These are phyloP conservation scores for Poecilia gillii DNA, from an alignment of 2,797 vertebrate genomes.

Conservation along the genomic window DNA sequence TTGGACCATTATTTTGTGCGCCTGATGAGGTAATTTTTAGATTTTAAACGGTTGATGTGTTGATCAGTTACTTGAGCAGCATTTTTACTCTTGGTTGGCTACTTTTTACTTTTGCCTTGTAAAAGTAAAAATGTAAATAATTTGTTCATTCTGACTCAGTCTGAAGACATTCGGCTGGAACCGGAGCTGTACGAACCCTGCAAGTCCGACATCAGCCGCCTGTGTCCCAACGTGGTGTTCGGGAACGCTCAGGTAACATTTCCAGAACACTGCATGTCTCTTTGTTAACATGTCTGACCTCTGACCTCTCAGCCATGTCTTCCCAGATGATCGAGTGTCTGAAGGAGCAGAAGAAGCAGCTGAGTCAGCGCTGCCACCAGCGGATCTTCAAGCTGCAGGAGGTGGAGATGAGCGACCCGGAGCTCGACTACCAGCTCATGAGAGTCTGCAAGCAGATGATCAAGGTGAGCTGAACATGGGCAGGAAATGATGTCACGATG, in stretches of 20 bases:
- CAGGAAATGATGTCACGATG: neutral
- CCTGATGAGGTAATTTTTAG: no score
- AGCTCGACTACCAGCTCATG: slow-evolving; percentile 96
- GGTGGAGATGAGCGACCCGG: slow-evolving; percentile 95
- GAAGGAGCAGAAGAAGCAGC: slow-evolving; percentile 93
- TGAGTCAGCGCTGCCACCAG: slow-evolving; percentile 90
- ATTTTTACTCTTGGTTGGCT: no score
- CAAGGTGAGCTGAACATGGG: slow-evolving; percentile 79
- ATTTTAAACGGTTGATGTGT: no score
- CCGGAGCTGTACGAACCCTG: slow-evolving; percentile 93
- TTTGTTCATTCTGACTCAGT: slow-evolving; percentile 56
- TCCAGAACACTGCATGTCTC: no score
- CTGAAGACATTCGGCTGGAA: slow-evolving; percentile 93
- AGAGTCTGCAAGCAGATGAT: slow-evolving; percentile 99
- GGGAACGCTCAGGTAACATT: slow-evolving; percentile 92
- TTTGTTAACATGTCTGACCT: neutral
- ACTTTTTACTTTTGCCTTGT: no score
- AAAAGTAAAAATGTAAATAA: neutral
- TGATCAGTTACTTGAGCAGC: no score
- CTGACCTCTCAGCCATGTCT: neutral
- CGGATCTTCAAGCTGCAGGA: slow-evolving; percentile 94
- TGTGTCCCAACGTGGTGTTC: slow-evolving; percentile 90
- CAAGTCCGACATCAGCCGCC: slow-evolving; percentile 89
- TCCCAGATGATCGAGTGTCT: slow-evolving; percentile 94
- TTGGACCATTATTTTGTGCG: neutral